These are phyloP conservation scores for Drosophila bipectinata DNA, from an alignment of 1,140 invertebrate species.

Conservation along the genomic window DNA sequence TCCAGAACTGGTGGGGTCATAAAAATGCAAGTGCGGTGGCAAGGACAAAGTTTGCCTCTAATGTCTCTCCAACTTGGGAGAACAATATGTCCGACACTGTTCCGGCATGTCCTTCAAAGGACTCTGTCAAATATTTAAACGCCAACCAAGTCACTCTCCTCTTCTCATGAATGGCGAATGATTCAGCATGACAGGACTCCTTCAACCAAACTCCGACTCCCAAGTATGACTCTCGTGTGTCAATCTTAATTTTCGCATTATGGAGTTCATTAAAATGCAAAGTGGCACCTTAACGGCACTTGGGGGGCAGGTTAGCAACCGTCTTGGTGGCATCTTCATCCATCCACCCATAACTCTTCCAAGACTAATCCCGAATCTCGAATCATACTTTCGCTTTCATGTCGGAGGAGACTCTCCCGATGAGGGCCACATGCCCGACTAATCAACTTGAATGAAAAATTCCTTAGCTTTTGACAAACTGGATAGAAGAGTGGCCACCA, in stretches of 20 bases:
- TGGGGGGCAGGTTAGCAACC: constrained; percentile 28
- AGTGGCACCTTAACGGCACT: constrained; percentile 65
- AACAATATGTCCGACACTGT: constrained; percentile 47
- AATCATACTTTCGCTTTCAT: not conserved
- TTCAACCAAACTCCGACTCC: not conserved
- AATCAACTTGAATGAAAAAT: constrained; percentile 48
- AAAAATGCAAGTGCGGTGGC: constrained; percentile 1
- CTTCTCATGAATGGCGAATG: constrained; percentile 63
- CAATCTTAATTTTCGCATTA: constrained; percentile 74
- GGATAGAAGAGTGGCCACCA: not conserved
- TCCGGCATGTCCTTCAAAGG: not conserved
- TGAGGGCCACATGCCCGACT: constrained; percentile 7
- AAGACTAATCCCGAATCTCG: not conserved
- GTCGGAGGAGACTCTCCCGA: not conserved
- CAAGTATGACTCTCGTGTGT: constrained; percentile 27
- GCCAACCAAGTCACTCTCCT: constrained; percentile 27
- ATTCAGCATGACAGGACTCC: constrained; percentile 30
- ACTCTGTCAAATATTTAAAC: constrained; percentile 67
- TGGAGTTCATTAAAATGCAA: constrained; percentile 78
- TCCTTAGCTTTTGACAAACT: constrained; percentile 44
- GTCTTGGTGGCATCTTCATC: not conserved
- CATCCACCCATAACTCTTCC: too few species aligned
- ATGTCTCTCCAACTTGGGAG: constrained; percentile 44
- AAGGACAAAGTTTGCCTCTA: constrained; percentile 37
- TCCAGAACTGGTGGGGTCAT: not conserved